Percentiles rank a stretch among this genome's conserved stretches.
phyloP scores from a whole-genome alignment of 2,888 invertebrate species.

The Troglohyphantes excavatus region DNA sequence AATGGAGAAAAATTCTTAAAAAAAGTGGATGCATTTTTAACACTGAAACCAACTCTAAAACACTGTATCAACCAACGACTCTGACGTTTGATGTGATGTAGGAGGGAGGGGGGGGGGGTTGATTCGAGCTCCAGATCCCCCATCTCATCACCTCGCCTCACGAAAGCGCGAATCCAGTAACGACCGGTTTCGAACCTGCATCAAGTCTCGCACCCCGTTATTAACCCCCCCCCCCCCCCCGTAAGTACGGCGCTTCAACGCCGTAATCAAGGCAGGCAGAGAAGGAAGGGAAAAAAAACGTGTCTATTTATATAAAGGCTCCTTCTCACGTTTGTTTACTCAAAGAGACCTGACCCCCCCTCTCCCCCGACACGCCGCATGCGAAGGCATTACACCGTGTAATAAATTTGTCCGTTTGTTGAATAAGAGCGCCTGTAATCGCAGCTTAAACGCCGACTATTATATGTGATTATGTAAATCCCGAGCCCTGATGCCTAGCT shows the following conservation, averaged over 20 bases:
- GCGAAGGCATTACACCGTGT: conserved; percentile 63
- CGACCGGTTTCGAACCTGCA: conserved; percentile 47
- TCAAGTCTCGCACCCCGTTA: conserved; percentile 34
- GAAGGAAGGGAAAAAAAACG: conserved; percentile 41
- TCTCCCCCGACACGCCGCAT: conserved; percentile 42
- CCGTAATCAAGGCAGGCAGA: conserved; percentile 40
- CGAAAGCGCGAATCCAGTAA: conserved; percentile 58
- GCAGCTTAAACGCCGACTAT: conserved; percentile 70
- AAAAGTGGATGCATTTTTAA: too few relatives aligned
- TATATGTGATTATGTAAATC: conserved; percentile 78
- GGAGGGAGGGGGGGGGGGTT: not conserved
- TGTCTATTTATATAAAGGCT: conserved; percentile 57
- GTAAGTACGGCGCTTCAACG: conserved; percentile 41
- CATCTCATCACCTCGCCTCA: conserved; percentile 63
- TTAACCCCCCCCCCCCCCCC: conserved; percentile 63
- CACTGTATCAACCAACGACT: not conserved
- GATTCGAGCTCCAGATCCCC: not conserved
- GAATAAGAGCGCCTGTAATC: conserved; percentile 62
- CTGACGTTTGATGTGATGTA: not conserved
- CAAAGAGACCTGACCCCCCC: conserved; percentile 19
- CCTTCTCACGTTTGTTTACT: conserved; percentile 71
- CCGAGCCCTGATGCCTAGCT: not conserved
- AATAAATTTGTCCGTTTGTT: conserved; percentile 77
- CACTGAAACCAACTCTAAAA: too few relatives aligned
- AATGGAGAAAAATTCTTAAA: too few relatives aligned